These are phyloP conservation scores for Peromyscus attwateri DNA, from an alignment of 2,797 vertebrate species.

Conservation along the genomic window DNA sequence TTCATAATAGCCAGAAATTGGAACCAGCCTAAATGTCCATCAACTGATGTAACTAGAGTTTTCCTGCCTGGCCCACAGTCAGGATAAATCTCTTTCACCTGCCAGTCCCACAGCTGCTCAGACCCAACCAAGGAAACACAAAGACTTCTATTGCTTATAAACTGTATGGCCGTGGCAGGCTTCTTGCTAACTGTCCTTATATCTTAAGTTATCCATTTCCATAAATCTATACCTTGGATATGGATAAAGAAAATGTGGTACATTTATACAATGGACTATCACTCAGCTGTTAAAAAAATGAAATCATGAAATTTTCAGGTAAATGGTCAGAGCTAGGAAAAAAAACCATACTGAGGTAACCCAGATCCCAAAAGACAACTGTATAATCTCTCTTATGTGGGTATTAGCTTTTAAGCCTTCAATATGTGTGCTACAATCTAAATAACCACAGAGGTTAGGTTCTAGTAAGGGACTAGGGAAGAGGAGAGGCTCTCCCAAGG, in stretches of 20 bases:
- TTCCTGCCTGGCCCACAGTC: too few relatives aligned
- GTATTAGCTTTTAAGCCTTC: not conserved
- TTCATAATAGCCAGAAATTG: not conserved
- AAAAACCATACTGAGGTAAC: not conserved
- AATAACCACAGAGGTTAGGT: not conserved
- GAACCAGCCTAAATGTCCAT: not conserved
- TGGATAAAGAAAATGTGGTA: not conserved
- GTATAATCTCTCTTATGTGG: not conserved
- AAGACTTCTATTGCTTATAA: too few relatives aligned
- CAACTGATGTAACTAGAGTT: too few relatives aligned
- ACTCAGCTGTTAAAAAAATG: not conserved
- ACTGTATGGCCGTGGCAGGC: too few relatives aligned
- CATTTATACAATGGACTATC: not conserved
- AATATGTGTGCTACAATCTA: not conserved
- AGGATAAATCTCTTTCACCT: too few relatives aligned
- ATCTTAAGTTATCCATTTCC: too few relatives aligned
- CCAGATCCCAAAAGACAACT: not conserved
- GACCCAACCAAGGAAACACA: too few relatives aligned
- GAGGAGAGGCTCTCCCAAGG: not conserved
- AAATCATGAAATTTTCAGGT: not conserved
- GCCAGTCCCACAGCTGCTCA: too few relatives aligned
- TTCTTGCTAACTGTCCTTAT: too few relatives aligned
- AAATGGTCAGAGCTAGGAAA: not conserved
- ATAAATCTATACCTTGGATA: too few relatives aligned
- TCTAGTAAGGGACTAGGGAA: not conserved